Base-by-base conservation (phyloP, 2,113 vertebrate species). In the Australoheros scitulus region DNA sequence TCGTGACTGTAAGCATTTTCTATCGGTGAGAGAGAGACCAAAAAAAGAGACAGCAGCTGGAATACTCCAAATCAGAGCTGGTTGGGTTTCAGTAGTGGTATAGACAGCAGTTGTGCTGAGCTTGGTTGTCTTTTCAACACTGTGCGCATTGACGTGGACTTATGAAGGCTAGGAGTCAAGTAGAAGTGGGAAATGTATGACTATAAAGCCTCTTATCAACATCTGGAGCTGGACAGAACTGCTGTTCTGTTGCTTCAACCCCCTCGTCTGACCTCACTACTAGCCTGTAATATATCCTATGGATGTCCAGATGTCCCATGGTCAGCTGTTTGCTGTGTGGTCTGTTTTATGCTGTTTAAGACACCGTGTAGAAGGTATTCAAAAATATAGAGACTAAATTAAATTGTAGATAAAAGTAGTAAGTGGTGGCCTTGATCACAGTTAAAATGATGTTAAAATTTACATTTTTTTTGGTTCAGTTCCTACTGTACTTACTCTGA, bases 101-200 rank as follows among this genome's bases (percentile, higher is more conserved):
- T 76, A 81, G 77, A 70, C 82, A 79, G 64, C 70, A 61, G 17
- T 83, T 83, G 70, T 80, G 72, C 81, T 38, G 43, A 24, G 57
- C 82, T 77, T 79, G 72, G 52, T 90, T 82, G 81, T 85, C 83
- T 91, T 93, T 92, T 93, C 90, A 92, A 72, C 91, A 89, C 87
- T 64, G 41, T n/a, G 32, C 34, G 87, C 79, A 74, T 77, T 86
- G 34, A 90, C 83, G 77, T 80, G 76, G 80, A 93, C 94, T 91
- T 93, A 92, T 92, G 81, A 89, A 88, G 81, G 58, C 38, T 6
- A 70, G 20, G 81, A 88, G 64, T 88, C 20, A 77, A 76, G 65
- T 68, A 74, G 72, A 83, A 83, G 63, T 47, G 58, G 26, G 36
- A 76, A 90, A 75, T 86, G 32, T 78, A 72, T 79, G 77, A 61